Base-by-base conservation (phyloP, 1,140 invertebrate genomes). In the Cydia pomonella region DNA sequence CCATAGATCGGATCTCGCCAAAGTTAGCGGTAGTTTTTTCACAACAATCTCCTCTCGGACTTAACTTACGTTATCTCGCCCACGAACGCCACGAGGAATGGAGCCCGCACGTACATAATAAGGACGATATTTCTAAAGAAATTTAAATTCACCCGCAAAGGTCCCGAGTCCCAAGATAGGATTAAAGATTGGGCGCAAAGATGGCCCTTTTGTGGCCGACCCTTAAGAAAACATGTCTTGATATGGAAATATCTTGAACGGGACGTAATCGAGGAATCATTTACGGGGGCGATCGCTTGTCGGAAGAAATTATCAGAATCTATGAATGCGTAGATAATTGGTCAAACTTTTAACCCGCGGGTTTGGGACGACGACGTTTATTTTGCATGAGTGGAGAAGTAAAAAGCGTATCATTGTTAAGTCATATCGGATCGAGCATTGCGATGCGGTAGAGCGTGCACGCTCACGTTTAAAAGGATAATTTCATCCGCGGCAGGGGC, bases 71-170 rank as follows among this genome's bases (percentile, higher is more conserved):
- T 92, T 92, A 93, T 93, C 91, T 91, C 86, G 82, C 85, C 87
- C 84, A 89, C 89, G 89, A 88, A 89, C 87, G 88, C 91, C 90
- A 84, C 85, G 79, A 91, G 88, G 89, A 93, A 92, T 92, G 92
- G 89, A 90, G 90, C 90, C 90, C 90, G 89, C 89, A 92, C 90
- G 90, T 90, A 91, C 83, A 93, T 93, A 93, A 93, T 93, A 91
- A 92, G 83, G 89, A 87, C 88, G 89, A 93, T 93, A 93, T 93
- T 93, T 93, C 91, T 93, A 93, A 93, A 93, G 91, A 93, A 93
- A 93, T 93, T 93, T 93, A 92, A 93, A 93, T 93, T 93, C 84
- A 87, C 90, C 88, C 89, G 91, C 90, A 93, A 93, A 93, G 91
- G 91, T 91, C 89, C 86, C 88, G 85, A 93, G 91, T 91, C 89